These are phyloP conservation scores for Pecten maximus DNA, from an alignment of 2,888 invertebrate species.

Conservation along the genomic window DNA sequence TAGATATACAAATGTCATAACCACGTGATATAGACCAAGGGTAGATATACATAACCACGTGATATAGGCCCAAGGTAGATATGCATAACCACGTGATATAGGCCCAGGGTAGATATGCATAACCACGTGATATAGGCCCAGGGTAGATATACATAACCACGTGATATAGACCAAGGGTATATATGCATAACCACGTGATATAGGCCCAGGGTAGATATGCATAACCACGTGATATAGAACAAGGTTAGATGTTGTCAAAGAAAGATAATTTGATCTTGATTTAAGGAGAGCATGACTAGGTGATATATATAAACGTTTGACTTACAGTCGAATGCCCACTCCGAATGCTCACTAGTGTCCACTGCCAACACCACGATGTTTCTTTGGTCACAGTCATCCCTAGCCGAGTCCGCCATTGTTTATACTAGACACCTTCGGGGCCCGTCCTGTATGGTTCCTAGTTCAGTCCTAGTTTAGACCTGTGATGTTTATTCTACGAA, in stretches of 20 bases:
- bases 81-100: not conserved
- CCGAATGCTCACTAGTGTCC: constrained; percentile 6
- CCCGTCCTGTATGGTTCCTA: not conserved
- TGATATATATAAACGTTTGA: not conserved
- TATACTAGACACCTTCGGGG: not conserved
- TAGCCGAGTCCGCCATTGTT: not conserved
- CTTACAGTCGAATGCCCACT: constrained; percentile 21
- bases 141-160: no score
- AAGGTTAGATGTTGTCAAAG: no score
- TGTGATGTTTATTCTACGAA: not conserved
- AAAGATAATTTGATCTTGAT: no score
- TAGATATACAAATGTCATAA: not conserved
- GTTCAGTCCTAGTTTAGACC: not conserved
- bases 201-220: no score
- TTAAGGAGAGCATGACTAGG: not conserved
- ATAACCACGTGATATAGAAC: no score
- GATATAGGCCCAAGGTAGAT: not conserved
- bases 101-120: constrained; percentile 1
- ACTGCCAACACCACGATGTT: not conserved
- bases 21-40: no score
- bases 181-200: no score
- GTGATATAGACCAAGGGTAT: no score
- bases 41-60: not conserved
- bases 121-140: not conserved
- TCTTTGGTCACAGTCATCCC: not conserved